These are phyloP conservation scores for Leptoclinus maculatus DNA, from an alignment of 2,797 vertebrate genomes.

Conservation along the genomic window DNA sequence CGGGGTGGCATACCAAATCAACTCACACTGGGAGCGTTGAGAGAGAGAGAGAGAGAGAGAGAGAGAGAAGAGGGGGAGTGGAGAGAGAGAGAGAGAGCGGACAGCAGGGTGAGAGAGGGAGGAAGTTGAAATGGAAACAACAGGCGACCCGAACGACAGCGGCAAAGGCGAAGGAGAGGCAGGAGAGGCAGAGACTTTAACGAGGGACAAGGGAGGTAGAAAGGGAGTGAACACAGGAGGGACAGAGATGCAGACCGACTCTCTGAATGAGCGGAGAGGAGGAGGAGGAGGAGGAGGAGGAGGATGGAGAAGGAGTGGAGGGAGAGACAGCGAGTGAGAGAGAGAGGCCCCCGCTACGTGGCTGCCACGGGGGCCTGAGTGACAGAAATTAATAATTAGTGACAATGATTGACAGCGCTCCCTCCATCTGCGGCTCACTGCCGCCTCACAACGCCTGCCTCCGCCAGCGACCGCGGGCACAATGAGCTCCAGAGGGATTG, in stretches of 20 bases:
- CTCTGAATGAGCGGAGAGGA: slow-evolving; percentile 43
- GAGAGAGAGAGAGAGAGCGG: slow-evolving; percentile 35
- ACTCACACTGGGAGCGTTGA: slow-evolving; percentile 87
- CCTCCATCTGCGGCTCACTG: slow-evolving; percentile 94
- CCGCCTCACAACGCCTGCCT: slow-evolving; percentile 93
- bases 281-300: slow-evolving; percentile 39
- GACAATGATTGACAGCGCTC: slow-evolving; percentile 99
- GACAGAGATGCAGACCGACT: slow-evolving; percentile 54
- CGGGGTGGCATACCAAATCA: slow-evolving; percentile 91
- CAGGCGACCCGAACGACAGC: slow-evolving; percentile 60
- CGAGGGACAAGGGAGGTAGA: slow-evolving; percentile 70
- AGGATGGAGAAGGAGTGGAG: slow-evolving; percentile 49
- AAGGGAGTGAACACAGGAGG: slow-evolving; percentile 60
- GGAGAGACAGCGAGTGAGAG: slow-evolving; percentile 64
- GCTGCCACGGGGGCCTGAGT: slow-evolving; percentile 97
- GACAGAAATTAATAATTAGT: slow-evolving; percentile 99
- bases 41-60: slow-evolving; percentile 42
- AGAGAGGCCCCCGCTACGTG: slow-evolving; percentile 74
- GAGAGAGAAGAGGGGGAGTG: slow-evolving; percentile 13
- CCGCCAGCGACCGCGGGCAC: slow-evolving; percentile 93
- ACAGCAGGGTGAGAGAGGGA: slow-evolving; percentile 68
- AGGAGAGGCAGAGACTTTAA: slow-evolving; percentile 69
- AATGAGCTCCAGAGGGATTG: slow-evolving; percentile 95
- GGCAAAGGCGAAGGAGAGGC: slow-evolving; percentile 61
- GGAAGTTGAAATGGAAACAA: slow-evolving; percentile 62